A percentile compares a stretch with the other conserved stretches of the same genome.
Evolutionary conservation across 2,888 invertebrate genomes (phyloP).

Genomic region (Baccha elongata): DNA sequence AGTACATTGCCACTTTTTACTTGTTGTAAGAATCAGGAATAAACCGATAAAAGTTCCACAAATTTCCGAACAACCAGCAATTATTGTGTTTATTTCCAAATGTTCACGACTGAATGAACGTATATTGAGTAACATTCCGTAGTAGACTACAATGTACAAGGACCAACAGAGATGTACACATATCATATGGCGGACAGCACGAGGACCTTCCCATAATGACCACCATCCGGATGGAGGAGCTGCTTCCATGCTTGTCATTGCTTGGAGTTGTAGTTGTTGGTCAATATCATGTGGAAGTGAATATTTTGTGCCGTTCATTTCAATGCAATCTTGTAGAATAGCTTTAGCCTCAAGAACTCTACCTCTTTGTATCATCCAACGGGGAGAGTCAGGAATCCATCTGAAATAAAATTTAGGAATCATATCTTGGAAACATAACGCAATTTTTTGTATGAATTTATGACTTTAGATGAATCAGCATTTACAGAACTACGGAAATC

Average conservation of each 20-base stretch:
- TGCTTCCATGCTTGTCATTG: constrained; percentile 80
- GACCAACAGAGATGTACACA: constrained; percentile 82
- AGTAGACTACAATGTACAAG: constrained; percentile 82
- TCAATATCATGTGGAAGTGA: constrained; percentile 81
- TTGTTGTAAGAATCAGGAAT: constrained; percentile 80
- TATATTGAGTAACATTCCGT: constrained; percentile 83
- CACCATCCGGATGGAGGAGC: constrained; percentile 81
- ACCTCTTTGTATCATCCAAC: constrained; percentile 82
- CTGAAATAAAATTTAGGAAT: no score
- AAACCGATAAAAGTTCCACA: constrained; percentile 81
- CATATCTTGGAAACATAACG: no score
- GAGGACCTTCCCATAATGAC: constrained; percentile 81
- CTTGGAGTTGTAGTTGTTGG: constrained; percentile 81
- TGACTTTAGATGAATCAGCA: no score
- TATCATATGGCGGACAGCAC: constrained; percentile 80
- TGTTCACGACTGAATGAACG: constrained; percentile 82
- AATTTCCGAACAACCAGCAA: constrained; percentile 82
- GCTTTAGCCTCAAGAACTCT: constrained; percentile 81
- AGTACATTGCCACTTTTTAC: constrained; percentile 81
- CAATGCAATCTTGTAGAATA: constrained; percentile 81
- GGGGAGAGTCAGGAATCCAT: constrained; percentile 83
- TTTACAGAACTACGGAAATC: no score
- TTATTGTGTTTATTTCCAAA: constrained; percentile 81
- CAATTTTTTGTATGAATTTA: no score
- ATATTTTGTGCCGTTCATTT: constrained; percentile 81